These are phyloP conservation scores for Sebastes schlegelii DNA, from an alignment of 2,113 vertebrate species.

Conservation along the genomic window DNA sequence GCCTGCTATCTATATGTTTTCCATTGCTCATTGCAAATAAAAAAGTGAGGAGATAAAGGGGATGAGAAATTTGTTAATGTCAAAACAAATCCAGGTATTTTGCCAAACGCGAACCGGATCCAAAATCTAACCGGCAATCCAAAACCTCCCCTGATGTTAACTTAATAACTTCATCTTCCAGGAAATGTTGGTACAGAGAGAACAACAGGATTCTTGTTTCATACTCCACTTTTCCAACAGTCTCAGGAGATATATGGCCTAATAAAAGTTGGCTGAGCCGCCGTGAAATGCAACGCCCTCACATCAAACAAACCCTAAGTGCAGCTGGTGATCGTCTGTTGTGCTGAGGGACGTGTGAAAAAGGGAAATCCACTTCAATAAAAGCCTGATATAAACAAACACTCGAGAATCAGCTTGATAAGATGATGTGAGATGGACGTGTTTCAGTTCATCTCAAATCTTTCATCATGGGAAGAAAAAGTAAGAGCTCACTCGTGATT, in stretches of 20 bases:
- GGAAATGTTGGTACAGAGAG: background rate
- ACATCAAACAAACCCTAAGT: constrained; percentile 48
- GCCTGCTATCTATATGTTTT: background rate
- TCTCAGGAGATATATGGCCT: constrained; percentile 27
- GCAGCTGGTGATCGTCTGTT: constrained; percentile 17
- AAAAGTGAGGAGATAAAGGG: background rate
- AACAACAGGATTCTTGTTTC: constrained; percentile 43
- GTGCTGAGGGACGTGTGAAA: constrained; percentile 7
- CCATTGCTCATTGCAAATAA: background rate
- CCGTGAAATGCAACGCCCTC: constrained; percentile 53
- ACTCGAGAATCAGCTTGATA: background rate
- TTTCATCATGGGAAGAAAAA: background rate
- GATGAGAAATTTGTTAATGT: background rate
- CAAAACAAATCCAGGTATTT: background rate
- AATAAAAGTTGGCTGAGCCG: constrained; percentile 41
- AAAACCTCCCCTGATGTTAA: background rate
- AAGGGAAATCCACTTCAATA: constrained; percentile 7
- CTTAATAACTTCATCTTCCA: background rate
- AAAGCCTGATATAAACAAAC: background rate
- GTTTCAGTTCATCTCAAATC: background rate
- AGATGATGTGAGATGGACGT: background rate
- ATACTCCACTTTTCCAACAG: background rate
- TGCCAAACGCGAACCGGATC: background rate
- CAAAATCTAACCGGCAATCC: background rate
- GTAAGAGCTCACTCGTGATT: background rate